phyloP scores from a whole-genome alignment of 2,888 invertebrate species.

The Rotaria macrura region DNA sequence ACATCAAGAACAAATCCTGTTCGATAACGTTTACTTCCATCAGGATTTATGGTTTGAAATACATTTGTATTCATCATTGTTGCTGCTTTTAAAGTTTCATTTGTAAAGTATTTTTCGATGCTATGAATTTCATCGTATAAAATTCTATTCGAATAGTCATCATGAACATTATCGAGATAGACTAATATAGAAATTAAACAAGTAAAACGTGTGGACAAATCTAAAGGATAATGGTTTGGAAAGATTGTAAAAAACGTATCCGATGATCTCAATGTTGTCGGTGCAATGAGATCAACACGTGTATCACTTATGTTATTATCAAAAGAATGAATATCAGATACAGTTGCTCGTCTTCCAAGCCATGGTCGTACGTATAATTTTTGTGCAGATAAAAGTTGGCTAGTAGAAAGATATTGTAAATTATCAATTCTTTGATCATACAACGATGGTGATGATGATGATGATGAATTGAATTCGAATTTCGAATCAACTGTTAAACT shows the following conservation, averaged over 20 bases:
- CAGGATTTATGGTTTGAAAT: background rate
- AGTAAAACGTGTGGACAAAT: background rate
- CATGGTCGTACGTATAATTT: background rate
- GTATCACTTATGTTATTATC: background rate
- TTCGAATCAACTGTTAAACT: background rate
- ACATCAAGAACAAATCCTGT: background rate
- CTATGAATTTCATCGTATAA: background rate
- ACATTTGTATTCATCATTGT: background rate
- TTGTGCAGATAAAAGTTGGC: background rate
- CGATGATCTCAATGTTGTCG: no score
- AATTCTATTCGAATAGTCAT: background rate
- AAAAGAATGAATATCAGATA: background rate
- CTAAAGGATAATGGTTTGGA: background rate
- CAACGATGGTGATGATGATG: background rate
- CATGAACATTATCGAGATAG: background rate
- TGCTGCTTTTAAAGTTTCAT: background rate
- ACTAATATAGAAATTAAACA: background rate
- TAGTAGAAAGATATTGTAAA: background rate
- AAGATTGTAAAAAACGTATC: background rate
- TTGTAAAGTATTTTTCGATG: background rate
- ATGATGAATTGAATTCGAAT: background rate
- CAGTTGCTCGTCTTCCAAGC: background rate
- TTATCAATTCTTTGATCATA: background rate
- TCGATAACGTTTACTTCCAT: conserved; percentile 13
- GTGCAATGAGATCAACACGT: background rate